phyloP scores from a whole-genome alignment of 2,888 invertebrate species.

The Ormyrus pomaceus region DNA sequence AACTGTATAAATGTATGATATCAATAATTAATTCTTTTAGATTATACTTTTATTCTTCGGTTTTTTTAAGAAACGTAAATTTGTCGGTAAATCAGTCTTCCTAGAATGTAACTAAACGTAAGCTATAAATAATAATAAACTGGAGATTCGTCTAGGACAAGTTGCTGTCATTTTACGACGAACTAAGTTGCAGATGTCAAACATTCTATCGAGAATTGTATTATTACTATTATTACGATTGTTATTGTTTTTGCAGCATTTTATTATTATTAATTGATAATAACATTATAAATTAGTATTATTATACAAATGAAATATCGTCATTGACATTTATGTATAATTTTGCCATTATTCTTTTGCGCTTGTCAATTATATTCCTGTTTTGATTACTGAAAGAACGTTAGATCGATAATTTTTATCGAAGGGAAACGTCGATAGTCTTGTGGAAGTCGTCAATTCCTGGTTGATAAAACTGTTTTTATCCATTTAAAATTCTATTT shows the following conservation, averaged over 20 bases:
- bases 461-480: slow-evolving; percentile 48
- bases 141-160: slow-evolving; percentile 48
- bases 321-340: slow-evolving; percentile 52
- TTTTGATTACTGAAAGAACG: slow-evolving; percentile 43
- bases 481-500: slow-evolving; percentile 54
- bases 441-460: slow-evolving; percentile 49
- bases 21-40: slow-evolving; percentile 31
- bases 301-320: slow-evolving; percentile 41
- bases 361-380: slow-evolving; percentile 46
- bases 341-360: slow-evolving; percentile 49
- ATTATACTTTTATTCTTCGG: slow-evolving; percentile 12
- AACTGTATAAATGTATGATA: slow-evolving; percentile 56
- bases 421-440: slow-evolving; percentile 47
- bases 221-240: slow-evolving; percentile 62
- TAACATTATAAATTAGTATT: slow-evolving; percentile 55
- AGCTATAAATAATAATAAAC: slow-evolving; percentile 52
- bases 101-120: slow-evolving; percentile 52
- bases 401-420: slow-evolving; percentile 44
- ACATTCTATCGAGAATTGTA: slow-evolving; percentile 64
- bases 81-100: slow-evolving; percentile 58
- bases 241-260: slow-evolving; percentile 62
- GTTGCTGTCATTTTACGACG: slow-evolving; percentile 49
- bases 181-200: slow-evolving; percentile 57
- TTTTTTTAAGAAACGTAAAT: slow-evolving; percentile 34
- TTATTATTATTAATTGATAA: slow-evolving; percentile 62